Conservation (phyloP, 53 echinoderm and acorn worm genomes). For the Antedon mediterranea region DNA sequence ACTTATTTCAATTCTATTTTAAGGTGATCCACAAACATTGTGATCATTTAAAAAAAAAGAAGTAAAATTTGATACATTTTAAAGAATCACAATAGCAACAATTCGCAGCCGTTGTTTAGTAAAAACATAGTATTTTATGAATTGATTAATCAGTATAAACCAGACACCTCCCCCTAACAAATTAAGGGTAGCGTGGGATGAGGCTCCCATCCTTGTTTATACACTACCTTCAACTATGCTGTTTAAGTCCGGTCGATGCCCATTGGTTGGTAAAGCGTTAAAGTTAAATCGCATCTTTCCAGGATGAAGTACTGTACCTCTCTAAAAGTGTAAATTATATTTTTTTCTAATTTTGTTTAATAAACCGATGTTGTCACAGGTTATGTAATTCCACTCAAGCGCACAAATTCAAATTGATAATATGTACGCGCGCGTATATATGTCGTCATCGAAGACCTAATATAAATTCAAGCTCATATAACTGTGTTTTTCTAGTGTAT, state of each 20-base stretch:
- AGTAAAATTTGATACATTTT: too few species aligned
- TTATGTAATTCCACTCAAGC: neutral
- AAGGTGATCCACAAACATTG: neutral
- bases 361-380: neutral
- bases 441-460: neutral
- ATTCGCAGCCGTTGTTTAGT: too few species aligned
- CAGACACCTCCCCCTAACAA: too few species aligned
- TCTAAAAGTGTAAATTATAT: slow-evolving; percentile 7
- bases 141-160: too few species aligned
- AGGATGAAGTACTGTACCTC: slow-evolving; percentile 27
- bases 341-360: neutral
- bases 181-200: neutral
- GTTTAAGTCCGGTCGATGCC: slow-evolving; percentile 51
- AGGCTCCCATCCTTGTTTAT: neutral
- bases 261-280: slow-evolving; percentile 62
- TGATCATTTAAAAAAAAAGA: too few species aligned
- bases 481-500: neutral
- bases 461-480: neutral
- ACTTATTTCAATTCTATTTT: neutral
- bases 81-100: too few species aligned
- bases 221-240: neutral
- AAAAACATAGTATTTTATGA: too few species aligned
- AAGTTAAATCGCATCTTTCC: slow-evolving; percentile 66
- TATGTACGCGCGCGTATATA: too few species aligned
- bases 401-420: neutral